A percentile compares a stretch with the other conserved stretches of the same genome.
phyloP scores from a whole-genome alignment of 1,140 invertebrate species.

The Drosophila pseudoananassae region DNA sequence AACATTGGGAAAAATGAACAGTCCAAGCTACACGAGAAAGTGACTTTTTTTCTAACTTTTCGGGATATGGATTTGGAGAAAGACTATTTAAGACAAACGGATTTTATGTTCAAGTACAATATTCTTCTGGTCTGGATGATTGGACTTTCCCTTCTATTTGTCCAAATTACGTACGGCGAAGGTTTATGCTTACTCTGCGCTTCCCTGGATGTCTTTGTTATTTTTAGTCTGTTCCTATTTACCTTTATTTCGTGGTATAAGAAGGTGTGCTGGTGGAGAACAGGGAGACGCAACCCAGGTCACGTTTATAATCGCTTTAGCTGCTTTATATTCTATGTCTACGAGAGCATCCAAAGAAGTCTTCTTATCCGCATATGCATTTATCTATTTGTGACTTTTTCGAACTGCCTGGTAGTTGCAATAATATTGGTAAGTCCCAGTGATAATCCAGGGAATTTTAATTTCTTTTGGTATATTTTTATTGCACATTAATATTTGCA shows the following conservation, averaged over 20 bases:
- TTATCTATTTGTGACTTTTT: constrained; percentile 80
- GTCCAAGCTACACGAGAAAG: neutral
- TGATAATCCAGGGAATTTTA: too few relatives aligned
- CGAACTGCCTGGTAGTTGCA: constrained; percentile 87
- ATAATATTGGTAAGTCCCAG: constrained; percentile 85
- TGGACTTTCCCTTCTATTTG: constrained; percentile 8
- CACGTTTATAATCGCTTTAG: constrained; percentile 84
- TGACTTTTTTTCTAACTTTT: constrained; percentile 30
- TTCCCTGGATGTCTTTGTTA: neutral
- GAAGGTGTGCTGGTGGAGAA: constrained; percentile 83
- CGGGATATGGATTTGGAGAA: constrained; percentile 52
- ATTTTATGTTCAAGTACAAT: constrained; percentile 75
- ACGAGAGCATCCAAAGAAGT: constrained; percentile 42
- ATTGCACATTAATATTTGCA: neutral
- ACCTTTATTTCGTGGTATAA: constrained; percentile 83
- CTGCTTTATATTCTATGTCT: constrained; percentile 85
- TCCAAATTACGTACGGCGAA: neutral
- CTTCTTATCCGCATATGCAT: constrained; percentile 27
- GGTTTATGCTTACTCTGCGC: rapidly evolving
- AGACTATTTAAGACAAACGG: constrained; percentile 57
- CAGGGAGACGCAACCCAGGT: constrained; percentile 85
- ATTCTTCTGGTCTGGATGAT: constrained; percentile 39
- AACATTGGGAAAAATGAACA: neutral
- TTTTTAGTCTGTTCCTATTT: constrained; percentile 55
- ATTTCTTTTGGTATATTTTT: neutral